Base-by-base conservation (phyloP, 2,113 vertebrate species). In the Thalassoma bifasciatum region DNA sequence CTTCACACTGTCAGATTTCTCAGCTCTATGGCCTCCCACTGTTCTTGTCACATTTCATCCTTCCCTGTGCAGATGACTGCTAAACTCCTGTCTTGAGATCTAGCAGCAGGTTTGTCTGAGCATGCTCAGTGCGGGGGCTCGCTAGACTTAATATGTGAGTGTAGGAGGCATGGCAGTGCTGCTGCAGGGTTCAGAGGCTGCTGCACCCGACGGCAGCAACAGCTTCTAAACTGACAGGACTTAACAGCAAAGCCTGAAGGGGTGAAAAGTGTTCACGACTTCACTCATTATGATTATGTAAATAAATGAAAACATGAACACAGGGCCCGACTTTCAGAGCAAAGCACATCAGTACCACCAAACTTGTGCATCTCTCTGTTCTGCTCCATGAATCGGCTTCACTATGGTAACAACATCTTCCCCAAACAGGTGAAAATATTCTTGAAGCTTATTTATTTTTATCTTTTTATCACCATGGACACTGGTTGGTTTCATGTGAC, bases 391-490 rank as follows among this genome's bases (percentile, higher is more conserved):
- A 40, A 11, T 40, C 6, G 2, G 51, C 46, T 76, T 83, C 67
- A 78, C 79, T 77, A 72, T 80, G 52, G 69, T 67, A 86, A 80
- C 70, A 81, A 47, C 11, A 42, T 58, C 58, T 58, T 13, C 37
- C 13, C 14, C 36, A 63, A 66, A 26, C n/a, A 65, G 46, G 50
- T 57, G 37, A 37, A 30, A 22, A 75, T 56, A 22, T 54, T 66
- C 19, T 50, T 10, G 40, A 13, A 56, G 11, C 49, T 65, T 14
- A 40, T 53, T 66, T 66, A 49, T 82, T 52, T 49, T 54, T 63
- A 75, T 58, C 50, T 40, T 11, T n/a, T 10, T 60, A 82, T 88
- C 72, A 84, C 83, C 80, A 83, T 81, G 69, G 61, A 86, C 58
- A 79, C 81, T 44, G 37, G 1, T 8, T 13, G 52, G 42, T 70